Conservation (phyloP, 2,113 vertebrate species). For the Nanorana parkeri region DNA sequence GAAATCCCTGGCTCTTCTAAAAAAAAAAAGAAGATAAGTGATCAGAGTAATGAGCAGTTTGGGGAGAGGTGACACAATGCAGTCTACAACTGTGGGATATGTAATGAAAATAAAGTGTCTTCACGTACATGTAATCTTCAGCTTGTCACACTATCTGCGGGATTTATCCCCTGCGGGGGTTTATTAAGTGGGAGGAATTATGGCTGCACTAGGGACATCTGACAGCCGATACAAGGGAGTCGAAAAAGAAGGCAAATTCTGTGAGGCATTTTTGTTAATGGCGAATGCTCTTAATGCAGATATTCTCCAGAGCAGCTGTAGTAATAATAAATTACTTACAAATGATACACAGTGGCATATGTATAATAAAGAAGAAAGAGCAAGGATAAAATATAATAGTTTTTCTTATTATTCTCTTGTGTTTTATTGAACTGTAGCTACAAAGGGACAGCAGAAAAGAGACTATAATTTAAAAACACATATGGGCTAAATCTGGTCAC, state of each 20-base stretch:
- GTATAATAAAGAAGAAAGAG: background rate
- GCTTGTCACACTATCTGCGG: slow-evolving; percentile 28
- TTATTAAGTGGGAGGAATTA: slow-evolving; percentile 30
- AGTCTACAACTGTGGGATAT: slow-evolving; percentile 14
- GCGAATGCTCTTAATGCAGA: slow-evolving; percentile 9
- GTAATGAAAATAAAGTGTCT: slow-evolving; percentile 47
- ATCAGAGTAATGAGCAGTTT: slow-evolving; percentile 26
- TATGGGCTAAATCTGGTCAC: too few species aligned
- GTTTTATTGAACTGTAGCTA: too few species aligned
- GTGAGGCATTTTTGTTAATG: background rate
- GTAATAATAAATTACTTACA: background rate
- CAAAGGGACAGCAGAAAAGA: too few species aligned
- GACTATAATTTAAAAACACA: too few species aligned
- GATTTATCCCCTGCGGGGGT: slow-evolving; percentile 18
- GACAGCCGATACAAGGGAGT: slow-evolving; percentile 12
- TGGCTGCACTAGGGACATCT: slow-evolving; percentile 19
- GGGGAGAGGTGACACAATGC: background rate
- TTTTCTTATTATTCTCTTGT: too few species aligned
- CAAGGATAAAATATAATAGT: too few species aligned
- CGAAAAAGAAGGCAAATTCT: slow-evolving; percentile 4
- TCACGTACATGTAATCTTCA: slow-evolving; percentile 24
- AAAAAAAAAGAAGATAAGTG: background rate
- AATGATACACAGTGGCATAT: slow-evolving; percentile 1
- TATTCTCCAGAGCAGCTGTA: background rate
- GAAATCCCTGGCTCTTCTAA: background rate